Conservation (phyloP, 2,888 invertebrate genomes). For the Trachelus troglodyta region DNA sequence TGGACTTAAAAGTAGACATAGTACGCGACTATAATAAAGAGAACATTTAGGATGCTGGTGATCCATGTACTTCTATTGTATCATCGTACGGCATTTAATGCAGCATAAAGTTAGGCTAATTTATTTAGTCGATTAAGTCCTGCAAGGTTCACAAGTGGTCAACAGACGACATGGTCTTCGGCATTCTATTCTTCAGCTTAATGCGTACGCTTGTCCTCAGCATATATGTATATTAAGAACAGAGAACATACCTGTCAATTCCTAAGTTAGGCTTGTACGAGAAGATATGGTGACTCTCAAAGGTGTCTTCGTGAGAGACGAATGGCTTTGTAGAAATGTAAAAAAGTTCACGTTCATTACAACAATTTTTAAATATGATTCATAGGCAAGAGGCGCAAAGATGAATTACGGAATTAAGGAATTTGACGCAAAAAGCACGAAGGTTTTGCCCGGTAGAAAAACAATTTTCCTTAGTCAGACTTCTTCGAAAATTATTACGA, state of each 20-base stretch:
- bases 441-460: too few relatives aligned
- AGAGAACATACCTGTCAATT: background rate
- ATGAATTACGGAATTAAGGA: background rate
- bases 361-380: background rate
- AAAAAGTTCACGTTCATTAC: background rate
- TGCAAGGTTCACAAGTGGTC: background rate
- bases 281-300: background rate
- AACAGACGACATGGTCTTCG: background rate
- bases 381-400: background rate
- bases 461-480: background rate
- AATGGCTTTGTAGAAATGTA: background rate
- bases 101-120: background rate
- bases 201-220: background rate
- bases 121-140: background rate
- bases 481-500: background rate
- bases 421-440: background rate
- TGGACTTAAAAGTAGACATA: background rate
- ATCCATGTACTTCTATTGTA: background rate
- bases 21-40: background rate
- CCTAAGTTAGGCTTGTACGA: background rate
- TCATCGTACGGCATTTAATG: background rate
- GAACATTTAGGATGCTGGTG: background rate
- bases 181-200: background rate
- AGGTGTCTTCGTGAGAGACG: background rate
- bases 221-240: background rate